Conservation (phyloP, 2,113 vertebrate genomes). For the Himantopus leucocephalus region DNA sequence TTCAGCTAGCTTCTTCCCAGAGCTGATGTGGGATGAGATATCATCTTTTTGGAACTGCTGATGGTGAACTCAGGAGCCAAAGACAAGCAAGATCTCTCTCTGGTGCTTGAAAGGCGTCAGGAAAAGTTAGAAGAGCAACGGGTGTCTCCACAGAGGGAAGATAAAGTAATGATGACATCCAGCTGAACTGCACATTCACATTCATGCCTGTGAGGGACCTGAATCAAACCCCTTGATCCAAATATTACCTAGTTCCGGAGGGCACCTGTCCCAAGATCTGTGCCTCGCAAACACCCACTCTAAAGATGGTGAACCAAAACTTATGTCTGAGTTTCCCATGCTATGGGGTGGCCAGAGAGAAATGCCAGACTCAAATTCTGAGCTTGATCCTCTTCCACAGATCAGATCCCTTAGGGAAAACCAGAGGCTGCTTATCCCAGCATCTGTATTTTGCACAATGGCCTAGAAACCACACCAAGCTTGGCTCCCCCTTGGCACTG, state of each 20-base stretch:
- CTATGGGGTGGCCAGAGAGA: not conserved
- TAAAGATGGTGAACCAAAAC: not conserved
- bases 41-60: not conserved
- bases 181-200: not conserved
- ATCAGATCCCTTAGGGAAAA: not conserved
- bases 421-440: not conserved
- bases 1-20: not conserved
- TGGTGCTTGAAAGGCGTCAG: not conserved
- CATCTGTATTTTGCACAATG: not conserved
- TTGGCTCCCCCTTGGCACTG: not conserved
- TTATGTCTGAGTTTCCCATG: not conserved
- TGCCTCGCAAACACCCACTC: accelerated
- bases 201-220: not conserved
- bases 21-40: not conserved
- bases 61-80: not conserved
- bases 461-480: not conserved
- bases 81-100: not conserved
- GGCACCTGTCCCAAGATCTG: not conserved
- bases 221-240: not conserved
- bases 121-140: not conserved
- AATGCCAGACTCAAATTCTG: not conserved
- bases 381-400: not conserved
- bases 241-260: not conserved
- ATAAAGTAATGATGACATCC: not conserved
- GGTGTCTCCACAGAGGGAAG: not conserved